Evolutionary conservation across 2,113 vertebrate species (phyloP).

Genomic region (Aix galericulata): DNA sequence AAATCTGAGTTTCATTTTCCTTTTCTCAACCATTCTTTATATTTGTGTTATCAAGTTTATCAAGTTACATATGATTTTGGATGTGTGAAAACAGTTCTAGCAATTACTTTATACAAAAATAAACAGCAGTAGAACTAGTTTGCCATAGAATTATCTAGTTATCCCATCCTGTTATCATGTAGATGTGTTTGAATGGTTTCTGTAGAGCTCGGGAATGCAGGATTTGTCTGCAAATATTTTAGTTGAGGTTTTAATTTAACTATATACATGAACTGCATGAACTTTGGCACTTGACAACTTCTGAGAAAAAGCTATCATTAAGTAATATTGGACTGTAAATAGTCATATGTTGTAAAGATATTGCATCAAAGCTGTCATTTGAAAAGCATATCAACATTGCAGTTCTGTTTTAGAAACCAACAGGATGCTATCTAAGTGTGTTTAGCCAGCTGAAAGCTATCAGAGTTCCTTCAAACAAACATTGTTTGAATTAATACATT

Average conservation of each 20-base stretch:
- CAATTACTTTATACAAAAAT: background rate
- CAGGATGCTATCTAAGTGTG: slow-evolving; percentile 61
- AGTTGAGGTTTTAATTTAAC: slow-evolving; percentile 32
- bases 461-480: slow-evolving; percentile 63
- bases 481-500: slow-evolving; percentile 66
- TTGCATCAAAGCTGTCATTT: slow-evolving; percentile 31
- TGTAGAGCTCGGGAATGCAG: background rate
- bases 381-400: slow-evolving; percentile 32
- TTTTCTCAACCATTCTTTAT: slow-evolving; percentile 6
- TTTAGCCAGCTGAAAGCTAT: slow-evolving; percentile 71
- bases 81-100: slow-evolving; percentile 17
- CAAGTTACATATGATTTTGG: background rate
- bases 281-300: slow-evolving; percentile 32
- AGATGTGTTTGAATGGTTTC: slow-evolving; percentile 36
- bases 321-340: background rate
- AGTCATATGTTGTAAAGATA: background rate
- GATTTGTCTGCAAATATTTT: slow-evolving; percentile 34
- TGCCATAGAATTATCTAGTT: slow-evolving; percentile 2
- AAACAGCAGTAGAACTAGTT: slow-evolving; percentile 13
- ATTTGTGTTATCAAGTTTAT: slow-evolving; percentile 24
- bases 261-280: slow-evolving; percentile 45
- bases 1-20: slow-evolving; percentile 22
- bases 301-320: background rate
- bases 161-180: background rate
- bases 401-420: slow-evolving; percentile 43